Base-by-base conservation (phyloP, 2,888 invertebrate genomes). In the Tupiocoris notatus region DNA sequence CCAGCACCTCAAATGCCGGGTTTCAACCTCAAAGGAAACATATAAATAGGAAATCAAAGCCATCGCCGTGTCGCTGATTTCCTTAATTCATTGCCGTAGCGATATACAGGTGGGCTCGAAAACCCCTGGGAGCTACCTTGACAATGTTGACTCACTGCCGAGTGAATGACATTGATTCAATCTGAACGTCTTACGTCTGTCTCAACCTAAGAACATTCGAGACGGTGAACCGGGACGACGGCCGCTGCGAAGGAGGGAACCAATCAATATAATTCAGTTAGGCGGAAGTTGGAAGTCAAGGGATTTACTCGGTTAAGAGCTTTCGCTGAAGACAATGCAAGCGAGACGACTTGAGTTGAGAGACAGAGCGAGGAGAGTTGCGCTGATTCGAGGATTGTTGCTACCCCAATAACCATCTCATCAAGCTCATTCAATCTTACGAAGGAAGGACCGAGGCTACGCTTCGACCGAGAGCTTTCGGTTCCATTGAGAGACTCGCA, bases 331-430 rank as follows among this genome's bases (percentile, higher is more conserved):
- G 59, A 18, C n/a, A 18, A 17, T n/a, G 16, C 20, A n/a, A 18
- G 39, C 39, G 6, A 39, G 39, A 39, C 39, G 39, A 39, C 39
- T 59, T 59, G 59, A n/a, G 59, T 59, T 12, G 17, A 9, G 17
- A 23, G 22, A 12, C 21, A 63, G 22, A 20, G 18, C 7, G 22
- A 25, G 65, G 20, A 17, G 22, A n/a, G 39, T 65, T 65, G 20
- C 7, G 25, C 65, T 65, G 65, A 65, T 65, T 65, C 39, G 17
- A 65, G 65, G 65, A 25, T 65, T 65, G 65, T 65, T 65, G 65
- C 65, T 65, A 25, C 65, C 39, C 65, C 65, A 65, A 65, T 65
- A 65, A 65, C 65, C 65, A 65, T 65, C 65, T 65, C 65, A 65
- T 65, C 65, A 65, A 25, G 65, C 65, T 65, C 65, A 65, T 65